phyloP scores from a whole-genome alignment of 2,888 invertebrate genomes.

The Sinohyriopsis cumingii region DNA sequence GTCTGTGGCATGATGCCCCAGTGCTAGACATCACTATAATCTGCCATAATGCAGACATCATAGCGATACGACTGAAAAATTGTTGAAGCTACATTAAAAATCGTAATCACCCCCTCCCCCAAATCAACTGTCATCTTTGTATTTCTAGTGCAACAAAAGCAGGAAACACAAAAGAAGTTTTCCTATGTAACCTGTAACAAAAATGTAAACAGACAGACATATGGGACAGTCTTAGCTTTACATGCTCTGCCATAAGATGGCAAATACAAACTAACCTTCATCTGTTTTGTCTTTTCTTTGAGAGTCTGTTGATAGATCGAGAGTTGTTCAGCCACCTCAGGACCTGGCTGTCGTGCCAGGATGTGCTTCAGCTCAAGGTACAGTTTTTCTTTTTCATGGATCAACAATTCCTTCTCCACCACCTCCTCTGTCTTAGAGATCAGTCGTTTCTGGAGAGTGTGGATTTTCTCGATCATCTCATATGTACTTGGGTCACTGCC shows the following conservation, averaged over 20 bases:
- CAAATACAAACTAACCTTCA: conserved; percentile 48
- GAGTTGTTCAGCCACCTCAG: conserved; percentile 78
- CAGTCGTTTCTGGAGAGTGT: conserved; percentile 85
- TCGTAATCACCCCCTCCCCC: too few species aligned
- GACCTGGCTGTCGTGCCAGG: conserved; percentile 81
- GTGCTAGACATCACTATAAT: too few species aligned
- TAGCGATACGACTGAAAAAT: too few species aligned
- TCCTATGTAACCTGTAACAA: too few species aligned
- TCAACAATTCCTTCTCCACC: conserved; percentile 76
- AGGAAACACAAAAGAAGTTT: too few species aligned
- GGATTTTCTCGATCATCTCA: conserved; percentile 84
- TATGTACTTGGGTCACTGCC: conserved; percentile 88
- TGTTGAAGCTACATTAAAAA: too few species aligned
- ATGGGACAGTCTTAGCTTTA: too few species aligned
- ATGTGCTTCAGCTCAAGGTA: conserved; percentile 81
- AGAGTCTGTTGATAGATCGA: conserved; percentile 62
- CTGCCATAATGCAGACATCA: too few species aligned
- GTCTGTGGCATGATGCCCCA: too few species aligned
- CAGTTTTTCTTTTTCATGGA: conserved; percentile 80
- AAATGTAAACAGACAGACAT: too few species aligned
- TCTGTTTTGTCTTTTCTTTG: conserved; percentile 65
- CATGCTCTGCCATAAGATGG: too few species aligned
- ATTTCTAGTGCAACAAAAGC: not conserved
- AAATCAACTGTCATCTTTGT: not conserved
- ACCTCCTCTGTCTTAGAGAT: conserved; percentile 77